Conservation (phyloP, 2,888 invertebrate genomes). For the Diachrysia chrysitis region DNA sequence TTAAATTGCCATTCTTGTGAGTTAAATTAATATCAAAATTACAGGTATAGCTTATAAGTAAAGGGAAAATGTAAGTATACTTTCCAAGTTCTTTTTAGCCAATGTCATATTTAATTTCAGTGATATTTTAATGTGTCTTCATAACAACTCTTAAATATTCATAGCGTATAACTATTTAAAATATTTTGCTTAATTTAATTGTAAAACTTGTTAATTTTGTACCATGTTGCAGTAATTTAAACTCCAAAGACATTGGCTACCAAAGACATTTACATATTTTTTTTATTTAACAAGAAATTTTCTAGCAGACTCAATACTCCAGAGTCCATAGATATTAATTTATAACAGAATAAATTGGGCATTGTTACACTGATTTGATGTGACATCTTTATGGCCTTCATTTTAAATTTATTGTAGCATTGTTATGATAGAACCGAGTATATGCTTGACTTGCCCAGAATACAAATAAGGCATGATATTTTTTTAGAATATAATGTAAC, state of each 20-base stretch:
- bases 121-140: not conserved
- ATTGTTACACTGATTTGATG: conserved; percentile 54
- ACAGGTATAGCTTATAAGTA: conserved; percentile 30
- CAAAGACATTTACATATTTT: conserved; percentile 13
- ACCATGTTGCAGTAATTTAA: not conserved
- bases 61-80: conserved; percentile 28
- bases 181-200: not conserved
- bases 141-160: not conserved
- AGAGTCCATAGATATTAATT: conserved; percentile 52
- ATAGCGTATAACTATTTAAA: not conserved
- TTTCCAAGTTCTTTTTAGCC: conserved; percentile 26
- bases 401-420: conserved; percentile 43
- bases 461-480: not conserved
- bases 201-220: not conserved
- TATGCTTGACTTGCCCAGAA: not conserved
- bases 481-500: conserved; percentile 11
- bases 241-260: conserved; percentile 37
- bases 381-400: conserved; percentile 50
- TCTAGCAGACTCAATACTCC: conserved; percentile 25
- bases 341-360: conserved; percentile 46
- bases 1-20: conserved; percentile 48
- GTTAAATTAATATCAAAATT: conserved; percentile 38
- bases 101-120: conserved; percentile 14
- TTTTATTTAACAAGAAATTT: conserved; percentile 30
- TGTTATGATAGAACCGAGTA: conserved; percentile 42